Evolutionary conservation across 2,797 vertebrate genomes (phyloP).

Genomic region (Leptodactylus fallax): DNA sequence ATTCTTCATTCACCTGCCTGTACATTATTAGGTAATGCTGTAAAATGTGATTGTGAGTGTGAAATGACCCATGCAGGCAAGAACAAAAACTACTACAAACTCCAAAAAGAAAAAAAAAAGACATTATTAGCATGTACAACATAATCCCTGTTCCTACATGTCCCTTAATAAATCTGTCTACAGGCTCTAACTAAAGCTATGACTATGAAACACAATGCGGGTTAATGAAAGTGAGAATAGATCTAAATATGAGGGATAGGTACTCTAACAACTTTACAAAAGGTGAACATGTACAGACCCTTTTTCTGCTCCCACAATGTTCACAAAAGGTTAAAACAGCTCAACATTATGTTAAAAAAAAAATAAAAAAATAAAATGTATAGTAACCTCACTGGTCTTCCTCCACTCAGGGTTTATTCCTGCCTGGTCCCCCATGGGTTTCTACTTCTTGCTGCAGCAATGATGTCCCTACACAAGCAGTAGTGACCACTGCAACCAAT

Average conservation of each 20-base stretch:
- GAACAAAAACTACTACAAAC: slow-evolving; percentile 14
- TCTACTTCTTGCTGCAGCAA: too few relatives aligned
- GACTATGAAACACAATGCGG: background rate
- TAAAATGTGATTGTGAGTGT: background rate
- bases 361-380: too few relatives aligned
- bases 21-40: background rate
- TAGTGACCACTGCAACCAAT: too few relatives aligned
- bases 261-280: background rate
- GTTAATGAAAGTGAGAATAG: background rate
- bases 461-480: too few relatives aligned
- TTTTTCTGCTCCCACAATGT: too few relatives aligned
- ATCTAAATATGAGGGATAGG: background rate
- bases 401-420: too few relatives aligned
- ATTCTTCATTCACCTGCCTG: background rate
- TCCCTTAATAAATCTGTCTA: slow-evolving; percentile 19
- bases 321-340: too few relatives aligned
- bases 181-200: background rate
- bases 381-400: too few relatives aligned
- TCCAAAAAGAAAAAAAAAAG: background rate
- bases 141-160: background rate
- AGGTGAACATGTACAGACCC: background rate
- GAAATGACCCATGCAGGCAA: background rate
- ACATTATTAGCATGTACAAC: background rate
- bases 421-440: too few relatives aligned
- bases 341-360: too few relatives aligned